Base-by-base conservation (phyloP, 2,888 invertebrate species). In the Stenchaetothrips biformis region DNA sequence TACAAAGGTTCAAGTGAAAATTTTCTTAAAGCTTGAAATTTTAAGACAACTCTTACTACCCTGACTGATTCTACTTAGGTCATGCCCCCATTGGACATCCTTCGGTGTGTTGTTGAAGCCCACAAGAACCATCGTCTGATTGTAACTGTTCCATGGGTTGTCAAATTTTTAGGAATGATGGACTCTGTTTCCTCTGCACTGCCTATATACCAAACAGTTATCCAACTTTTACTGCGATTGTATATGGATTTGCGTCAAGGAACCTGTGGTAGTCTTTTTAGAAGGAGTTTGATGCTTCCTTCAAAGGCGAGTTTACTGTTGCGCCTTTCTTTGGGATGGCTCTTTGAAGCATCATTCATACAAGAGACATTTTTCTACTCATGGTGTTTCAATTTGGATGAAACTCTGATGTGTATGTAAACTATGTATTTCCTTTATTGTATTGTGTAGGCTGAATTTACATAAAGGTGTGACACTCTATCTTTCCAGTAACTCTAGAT, bases 131-230 rank as follows among this genome's bases (percentile, higher is more conserved):
- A 74, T 25, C 21, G 67, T 11, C 25, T 74, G 25, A 21, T 25
- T 25, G 67, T 74, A 21, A 74, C 67, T 7, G 25, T 74, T 25
- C 67, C 67, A 74, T 74, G 67, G 67, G 67, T 74, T 9, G 67
- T 74, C 4, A 74, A 74, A 74, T 74, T 74, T 21, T 74, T 74
- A 21, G 67, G 67, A 74, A 74, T 74, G 67, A 74, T 74, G 67
- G 67, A 74, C 67, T 74, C 67, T 74, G 67, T 74, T 2, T 74
- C 67, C 25, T 74, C 21, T 74, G 25, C 67, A 21, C 67, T 74
- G 7, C 67, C 67, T 21, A 11, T 74, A 7, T 74, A 74, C 25
- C 67, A 74, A 25, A 25, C 21, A 25, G 67, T 25, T 74, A 21
- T 74, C 25, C 67, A 74, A 74, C 67, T 74, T 74, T 11, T 74